Base-by-base conservation (phyloP, 1,140 invertebrate species). In the Drosophila fuyamai region DNA sequence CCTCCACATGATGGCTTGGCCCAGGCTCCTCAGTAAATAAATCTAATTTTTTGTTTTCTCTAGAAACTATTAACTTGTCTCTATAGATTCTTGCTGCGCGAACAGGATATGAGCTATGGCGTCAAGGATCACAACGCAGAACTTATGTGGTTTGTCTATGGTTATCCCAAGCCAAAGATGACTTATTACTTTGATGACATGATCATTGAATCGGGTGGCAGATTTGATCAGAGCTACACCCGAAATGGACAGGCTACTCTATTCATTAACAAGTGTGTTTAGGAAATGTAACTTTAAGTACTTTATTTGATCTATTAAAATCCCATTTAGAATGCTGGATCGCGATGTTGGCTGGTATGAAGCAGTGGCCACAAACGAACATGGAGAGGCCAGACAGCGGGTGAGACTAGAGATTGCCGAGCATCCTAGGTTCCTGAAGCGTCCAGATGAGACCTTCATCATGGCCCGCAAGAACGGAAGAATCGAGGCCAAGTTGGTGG, bases 321-420 rank as follows among this genome's bases (percentile, higher is more conserved):
- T 27, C 23, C 6, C 1, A 2, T 8, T 12, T 70, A 96, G 96
- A 81, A 98, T 98, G 97, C 85, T 97, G 36, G 97, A 98, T 44
- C 94, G 96, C 18, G 97, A 98, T 93, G 96, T 96, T n/a, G 98
- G 98, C 18, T 94, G 95, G 56, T 99, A 99, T 93, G 98, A 98
- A 92, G 98, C 98, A 27, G 95, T 97, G 2, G 98, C 98, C 3
- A 96, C 94, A 14, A 99, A 99, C 93, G 97, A 98, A 82, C 96
- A 98, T 91, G 98, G 98, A 0, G 95, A 97, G 84, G 96, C 96
- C 1, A 94, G 96, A 13, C 98, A 98, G 88, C 94, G 95, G 13
- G 96, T 99, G 4, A 94, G 95, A 13, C 93, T 99, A 4, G 95
- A 97, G 89, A 95, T 98, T 59, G 98, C 98, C 6, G 98, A 99